These are phyloP conservation scores for Melipona quadrifasciata DNA, from an alignment of 1,140 invertebrate genomes.

Conservation along the genomic window DNA sequence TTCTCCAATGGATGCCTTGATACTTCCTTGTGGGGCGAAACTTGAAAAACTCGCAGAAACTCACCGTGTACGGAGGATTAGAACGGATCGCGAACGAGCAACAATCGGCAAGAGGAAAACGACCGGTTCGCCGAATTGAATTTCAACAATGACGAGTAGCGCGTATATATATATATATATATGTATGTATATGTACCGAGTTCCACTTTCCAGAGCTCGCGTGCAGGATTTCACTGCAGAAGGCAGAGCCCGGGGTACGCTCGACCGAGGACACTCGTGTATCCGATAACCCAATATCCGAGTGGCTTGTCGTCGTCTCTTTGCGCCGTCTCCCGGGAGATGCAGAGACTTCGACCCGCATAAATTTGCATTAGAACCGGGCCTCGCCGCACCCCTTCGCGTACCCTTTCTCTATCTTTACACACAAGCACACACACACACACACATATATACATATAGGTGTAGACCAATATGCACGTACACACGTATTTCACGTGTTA, in stretches of 20 bases:
- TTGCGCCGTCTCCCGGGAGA: slow-evolving; percentile 11
- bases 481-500: too few species aligned
- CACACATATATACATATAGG: too few species aligned
- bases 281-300: slow-evolving; percentile 72
- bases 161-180: not conserved
- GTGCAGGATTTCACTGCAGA: slow-evolving; percentile 35
- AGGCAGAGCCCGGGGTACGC: not conserved
- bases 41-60: too few species aligned
- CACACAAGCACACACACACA: not conserved
- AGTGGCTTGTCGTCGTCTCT: slow-evolving; percentile 43
- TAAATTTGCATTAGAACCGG: slow-evolving; percentile 66
- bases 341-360: slow-evolving; percentile 41
- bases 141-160: slow-evolving; percentile 42
- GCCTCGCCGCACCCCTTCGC: slow-evolving; percentile 48
- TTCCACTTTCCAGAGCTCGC: slow-evolving; percentile 54
- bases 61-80: too few species aligned
- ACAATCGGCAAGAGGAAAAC: not conserved
- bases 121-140: slow-evolving; percentile 50
- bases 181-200: slow-evolving; percentile 18
- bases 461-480: not conserved
- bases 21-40: too few species aligned
- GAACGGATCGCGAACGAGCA: too few species aligned
- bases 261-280: slow-evolving; percentile 62
- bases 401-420: not conserved
- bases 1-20: too few species aligned